Percentiles rank a stretch among this genome's conserved stretches.
phyloP scores from a whole-genome alignment of 2,888 invertebrate species.

The Nezara viridula region DNA sequence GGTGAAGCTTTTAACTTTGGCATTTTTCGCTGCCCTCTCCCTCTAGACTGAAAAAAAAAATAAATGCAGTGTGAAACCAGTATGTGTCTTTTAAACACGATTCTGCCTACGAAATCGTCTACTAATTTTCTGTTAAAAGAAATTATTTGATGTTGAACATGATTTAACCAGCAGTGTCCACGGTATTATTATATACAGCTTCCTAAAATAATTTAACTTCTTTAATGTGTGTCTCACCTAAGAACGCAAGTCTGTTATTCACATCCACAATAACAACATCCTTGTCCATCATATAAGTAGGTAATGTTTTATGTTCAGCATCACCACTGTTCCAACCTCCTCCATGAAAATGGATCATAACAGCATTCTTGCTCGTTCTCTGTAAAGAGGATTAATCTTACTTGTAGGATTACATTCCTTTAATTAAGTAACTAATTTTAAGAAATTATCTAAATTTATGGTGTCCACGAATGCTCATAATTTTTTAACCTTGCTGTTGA shows the following conservation, averaged over 20 bases:
- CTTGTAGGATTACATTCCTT: neutral
- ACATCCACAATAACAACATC: conserved; percentile 60
- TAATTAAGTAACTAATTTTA: neutral
- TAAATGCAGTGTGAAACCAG: too few relatives aligned
- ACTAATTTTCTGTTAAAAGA: too few relatives aligned
- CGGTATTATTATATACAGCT: too few relatives aligned
- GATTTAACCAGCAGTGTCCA: too few relatives aligned
- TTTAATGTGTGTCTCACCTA: conserved; percentile 48
- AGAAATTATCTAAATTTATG: neutral
- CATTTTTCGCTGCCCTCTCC: too few relatives aligned
- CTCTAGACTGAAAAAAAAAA: too few relatives aligned
- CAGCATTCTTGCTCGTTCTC: conserved; percentile 59
- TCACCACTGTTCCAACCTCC: conserved; percentile 65
- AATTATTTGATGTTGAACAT: too few relatives aligned
- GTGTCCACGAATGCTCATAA: neutral
- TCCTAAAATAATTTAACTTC: neutral
- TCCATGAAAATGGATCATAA: conserved; percentile 67
- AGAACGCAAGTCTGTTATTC: conserved; percentile 57
- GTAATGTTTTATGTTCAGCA: conserved; percentile 21
- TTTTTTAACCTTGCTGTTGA: neutral
- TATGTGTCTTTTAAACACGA: too few relatives aligned
- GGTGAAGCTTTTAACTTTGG: too few relatives aligned
- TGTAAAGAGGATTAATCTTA: neutral
- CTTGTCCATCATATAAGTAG: conserved; percentile 60
- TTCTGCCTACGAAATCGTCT: too few relatives aligned